Evolutionary conservation across 2,797 vertebrate species (phyloP).

Genomic region (Octomys mimax): DNA sequence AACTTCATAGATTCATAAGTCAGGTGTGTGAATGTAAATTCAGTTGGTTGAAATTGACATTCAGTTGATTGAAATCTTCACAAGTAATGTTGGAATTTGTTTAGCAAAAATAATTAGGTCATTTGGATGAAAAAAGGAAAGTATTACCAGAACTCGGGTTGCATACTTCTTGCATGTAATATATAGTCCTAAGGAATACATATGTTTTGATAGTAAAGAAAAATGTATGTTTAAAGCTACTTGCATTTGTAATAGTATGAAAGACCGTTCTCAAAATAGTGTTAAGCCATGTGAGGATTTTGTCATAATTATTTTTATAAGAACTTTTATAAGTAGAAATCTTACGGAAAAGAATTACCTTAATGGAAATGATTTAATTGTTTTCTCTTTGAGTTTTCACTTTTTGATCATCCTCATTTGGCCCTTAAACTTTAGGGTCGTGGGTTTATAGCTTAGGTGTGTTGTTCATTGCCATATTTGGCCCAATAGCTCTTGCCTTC

Average conservation of each 20-base stretch:
- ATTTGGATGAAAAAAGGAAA: slow-evolving; percentile 41
- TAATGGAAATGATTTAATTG: neutral
- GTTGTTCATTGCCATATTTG: neutral
- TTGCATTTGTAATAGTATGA: neutral
- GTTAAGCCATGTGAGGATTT: neutral
- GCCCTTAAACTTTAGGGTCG: neutral
- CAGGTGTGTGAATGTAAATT: neutral
- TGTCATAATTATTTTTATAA: slow-evolving; percentile 27
- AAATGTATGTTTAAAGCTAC: neutral
- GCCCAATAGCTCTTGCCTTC: neutral
- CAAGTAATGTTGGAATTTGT: neutral
- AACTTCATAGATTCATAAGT: neutral
- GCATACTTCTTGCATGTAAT: neutral
- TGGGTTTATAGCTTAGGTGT: neutral
- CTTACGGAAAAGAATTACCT: slow-evolving; percentile 22
- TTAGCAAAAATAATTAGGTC: neutral
- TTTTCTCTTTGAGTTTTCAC: slow-evolving; percentile 12
- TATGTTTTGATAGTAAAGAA: neutral
- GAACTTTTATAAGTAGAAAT: slow-evolving; percentile 4
- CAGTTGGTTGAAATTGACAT: neutral
- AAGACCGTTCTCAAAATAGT: neutral
- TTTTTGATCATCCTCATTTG: neutral
- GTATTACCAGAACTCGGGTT: neutral
- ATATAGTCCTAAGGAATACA: neutral
- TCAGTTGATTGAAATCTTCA: slow-evolving; percentile 2